A percentile compares a stretch with the other conserved stretches of the same genome.
phyloP scores from a whole-genome alignment of 2,888 invertebrate species.

The Lepidonotus clava region DNA sequence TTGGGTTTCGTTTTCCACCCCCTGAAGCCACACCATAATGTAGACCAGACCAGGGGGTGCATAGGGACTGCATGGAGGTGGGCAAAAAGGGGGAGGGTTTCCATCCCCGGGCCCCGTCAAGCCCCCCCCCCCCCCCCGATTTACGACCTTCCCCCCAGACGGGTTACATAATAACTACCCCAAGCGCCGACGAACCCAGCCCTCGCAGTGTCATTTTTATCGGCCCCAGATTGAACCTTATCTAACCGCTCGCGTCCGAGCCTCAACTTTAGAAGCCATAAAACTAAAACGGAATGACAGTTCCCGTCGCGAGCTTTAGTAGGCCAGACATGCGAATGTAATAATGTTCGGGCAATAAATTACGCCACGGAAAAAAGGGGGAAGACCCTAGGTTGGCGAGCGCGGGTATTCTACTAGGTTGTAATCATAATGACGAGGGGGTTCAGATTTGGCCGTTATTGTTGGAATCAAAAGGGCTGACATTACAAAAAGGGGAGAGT shows the following conservation, averaged over 20 bases:
- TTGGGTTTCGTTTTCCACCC: not conserved
- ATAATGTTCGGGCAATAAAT: constrained; percentile 44
- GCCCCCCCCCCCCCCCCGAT: not conserved
- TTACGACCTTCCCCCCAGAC: not conserved
- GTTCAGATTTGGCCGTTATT: constrained; percentile 20
- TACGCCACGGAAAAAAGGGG: not conserved
- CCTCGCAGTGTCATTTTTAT: constrained; percentile 33
- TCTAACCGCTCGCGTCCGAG: constrained; percentile 37
- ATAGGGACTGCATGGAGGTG: not conserved
- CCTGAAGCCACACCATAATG: not conserved
- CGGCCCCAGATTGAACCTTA: constrained; percentile 36
- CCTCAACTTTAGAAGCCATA: constrained; percentile 21
- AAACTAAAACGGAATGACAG: constrained; percentile 36
- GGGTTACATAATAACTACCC: constrained; percentile 40
- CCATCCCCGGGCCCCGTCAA: not conserved
- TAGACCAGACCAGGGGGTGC: not conserved
- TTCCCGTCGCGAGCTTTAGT: not conserved
- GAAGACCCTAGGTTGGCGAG: not conserved
- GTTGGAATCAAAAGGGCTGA: not conserved
- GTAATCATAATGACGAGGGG: not conserved
- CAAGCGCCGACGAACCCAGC: not conserved
- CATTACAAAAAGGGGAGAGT: not conserved
- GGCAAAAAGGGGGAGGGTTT: not conserved
- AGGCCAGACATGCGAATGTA: constrained; percentile 41
- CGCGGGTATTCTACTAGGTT: not conserved